Conservation (phyloP, 2,797 vertebrate genomes). For the Mus spretus region DNA sequence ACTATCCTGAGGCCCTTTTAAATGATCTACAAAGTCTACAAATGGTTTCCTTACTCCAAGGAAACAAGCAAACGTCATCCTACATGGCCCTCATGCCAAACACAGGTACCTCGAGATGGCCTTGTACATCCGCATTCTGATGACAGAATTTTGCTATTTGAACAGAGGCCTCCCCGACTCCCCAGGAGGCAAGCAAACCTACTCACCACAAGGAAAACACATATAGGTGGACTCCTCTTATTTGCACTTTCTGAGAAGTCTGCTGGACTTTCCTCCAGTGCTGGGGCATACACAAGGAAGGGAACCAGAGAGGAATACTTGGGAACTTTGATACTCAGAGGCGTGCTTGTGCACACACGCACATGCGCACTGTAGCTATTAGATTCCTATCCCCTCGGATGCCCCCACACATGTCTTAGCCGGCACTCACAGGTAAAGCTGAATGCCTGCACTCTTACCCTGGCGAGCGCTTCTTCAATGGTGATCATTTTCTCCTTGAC, state of each 20-base stretch:
- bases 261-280: constrained; percentile 93
- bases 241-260: constrained; percentile 94
- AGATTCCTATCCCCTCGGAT: not conserved
- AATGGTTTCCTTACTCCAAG: constrained; percentile 91
- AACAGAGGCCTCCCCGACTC: constrained; percentile 85
- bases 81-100: constrained; percentile 94
- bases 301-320: constrained; percentile 88
- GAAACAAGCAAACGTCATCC: constrained; percentile 93
- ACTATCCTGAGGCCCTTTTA: constrained; percentile 89
- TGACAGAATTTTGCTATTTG: constrained; percentile 91
- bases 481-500: constrained; percentile 99
- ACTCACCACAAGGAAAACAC: constrained; percentile 94
- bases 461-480: constrained; percentile 97
- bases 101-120: constrained; percentile 92
- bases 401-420: not conserved
- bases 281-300: constrained; percentile 91
- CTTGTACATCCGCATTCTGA: constrained; percentile 94
- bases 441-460: constrained; percentile 90
- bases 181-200: constrained; percentile 94
- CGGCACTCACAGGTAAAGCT: rapidly evolving
- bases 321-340: constrained; percentile 88
- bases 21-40: constrained; percentile 89
- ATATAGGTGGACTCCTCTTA: constrained; percentile 93
- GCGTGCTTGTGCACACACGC: not conserved
- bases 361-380: not conserved